Percentiles rank a stretch among this genome's conserved stretches.
phyloP scores from a whole-genome alignment of 2,888 invertebrate species.

The Drosophila fulvimacula region DNA sequence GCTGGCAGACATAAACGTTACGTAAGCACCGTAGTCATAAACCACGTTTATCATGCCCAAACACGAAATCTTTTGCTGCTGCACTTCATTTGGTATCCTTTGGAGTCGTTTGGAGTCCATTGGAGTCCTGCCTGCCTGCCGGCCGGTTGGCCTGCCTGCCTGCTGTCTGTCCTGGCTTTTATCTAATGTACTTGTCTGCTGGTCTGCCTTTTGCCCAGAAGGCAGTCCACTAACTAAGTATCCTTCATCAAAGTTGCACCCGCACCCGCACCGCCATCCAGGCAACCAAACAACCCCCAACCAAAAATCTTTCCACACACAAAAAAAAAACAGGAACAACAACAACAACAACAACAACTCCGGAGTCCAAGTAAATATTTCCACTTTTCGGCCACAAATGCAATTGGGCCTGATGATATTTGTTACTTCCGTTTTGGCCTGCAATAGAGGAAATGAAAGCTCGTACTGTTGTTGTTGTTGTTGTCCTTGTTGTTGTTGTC shows the following conservation, averaged over 20 bases:
- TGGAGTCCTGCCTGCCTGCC: conserved; percentile 8
- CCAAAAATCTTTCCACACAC: conserved; percentile 4
- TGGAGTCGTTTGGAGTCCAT: conserved; percentile 8
- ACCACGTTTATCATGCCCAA: conserved; percentile 67
- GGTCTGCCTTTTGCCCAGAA: conserved; percentile 35
- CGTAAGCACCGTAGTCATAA: conserved; percentile 55
- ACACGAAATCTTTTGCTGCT: conserved; percentile 35
- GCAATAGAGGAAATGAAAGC: conserved; percentile 70
- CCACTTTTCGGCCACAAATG: conserved; percentile 81
- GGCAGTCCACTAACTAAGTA: conserved; percentile 56
- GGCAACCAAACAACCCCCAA: conserved; percentile 2
- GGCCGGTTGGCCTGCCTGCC: not conserved
- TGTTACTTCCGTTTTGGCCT: conserved; percentile 74
- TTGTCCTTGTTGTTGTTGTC: conserved; percentile 13
- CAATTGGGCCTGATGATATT: conserved; percentile 82
- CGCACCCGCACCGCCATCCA: conserved; percentile 23
- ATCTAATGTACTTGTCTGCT: conserved; percentile 56
- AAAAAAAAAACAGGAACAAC: not conserved
- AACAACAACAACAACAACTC: conserved; percentile 7
- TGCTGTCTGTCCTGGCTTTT: conserved; percentile 33
- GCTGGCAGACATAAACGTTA: conserved; percentile 34
- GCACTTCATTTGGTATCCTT: conserved; percentile 44
- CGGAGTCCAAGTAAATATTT: conserved; percentile 72
- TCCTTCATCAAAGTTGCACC: conserved; percentile 51
- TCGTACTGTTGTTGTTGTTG: conserved; percentile 37